Base-by-base conservation (phyloP, 1,140 invertebrate species). In the Drosophila nigromelanica region DNA sequence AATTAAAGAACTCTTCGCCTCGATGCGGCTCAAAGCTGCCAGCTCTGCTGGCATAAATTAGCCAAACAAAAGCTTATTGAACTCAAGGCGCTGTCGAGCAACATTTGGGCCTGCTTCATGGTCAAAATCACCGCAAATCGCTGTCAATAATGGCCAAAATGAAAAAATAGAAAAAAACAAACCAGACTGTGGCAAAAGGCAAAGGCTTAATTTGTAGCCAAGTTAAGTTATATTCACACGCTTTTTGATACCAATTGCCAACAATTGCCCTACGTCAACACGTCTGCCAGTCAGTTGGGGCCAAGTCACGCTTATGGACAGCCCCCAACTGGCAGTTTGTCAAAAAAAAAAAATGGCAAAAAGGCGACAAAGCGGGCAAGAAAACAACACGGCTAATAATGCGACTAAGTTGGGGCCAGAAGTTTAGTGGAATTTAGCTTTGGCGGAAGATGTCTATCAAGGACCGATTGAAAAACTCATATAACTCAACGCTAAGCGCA, bases 71-170 rank as follows among this genome's bases (percentile, higher is more conserved):
- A 79, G 83, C 78, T 60, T 82, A 82, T 87, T 82, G 83, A 78
- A 79, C 68, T 76, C 72, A 78, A 81, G 63, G 70, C 61, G 60
- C 27, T 27, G 27, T 6, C 4, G 27, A 27, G 50, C 47, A 54
- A 60, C 66, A 40, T 50, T 48, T 74, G 61, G n/a, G 40, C 35
- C 35, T 15, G 12, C 74, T 89, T 87, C 83, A 87, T 77, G 83
- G 83, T 74, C 83, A 83, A 74, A 86, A 76, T 76, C 82, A 78
- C 30, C 64, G 71, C 82, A 87, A 87, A 87, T 87, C 82, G 75
- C 72, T 89, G 78, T 89, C 82, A 89, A 89, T 89, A 81, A 68
- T 71, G 40, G 50, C 40, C 47, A 52, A 63, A 76, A 62, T 56
- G 54, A 35, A 69, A 42, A 70, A 67, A 56, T 61, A 37, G 27